Evolutionary conservation across 2,888 invertebrate species (phyloP), one percentile per base, ranked within the genome.

Genomic region (Linnaemya vulpina): DNA sequence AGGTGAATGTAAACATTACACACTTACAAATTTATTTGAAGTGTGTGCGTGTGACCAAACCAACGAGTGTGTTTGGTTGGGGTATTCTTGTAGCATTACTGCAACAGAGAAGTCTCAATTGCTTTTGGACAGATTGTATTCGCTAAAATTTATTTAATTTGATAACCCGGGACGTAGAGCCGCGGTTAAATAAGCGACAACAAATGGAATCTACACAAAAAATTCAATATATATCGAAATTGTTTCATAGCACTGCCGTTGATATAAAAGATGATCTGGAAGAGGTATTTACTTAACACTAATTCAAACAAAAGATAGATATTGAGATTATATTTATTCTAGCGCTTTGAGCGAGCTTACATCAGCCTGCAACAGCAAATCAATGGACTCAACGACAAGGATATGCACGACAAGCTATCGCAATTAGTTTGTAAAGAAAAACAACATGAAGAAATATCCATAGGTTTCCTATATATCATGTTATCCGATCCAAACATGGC

Each of bases 301-400:
- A 15, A 60, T 25, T 43, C 4, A 58, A 65, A 63, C 7, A 13
- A 11, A n/a, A 11, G 2, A 51, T 15, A n/a, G 15, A n/a, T 17
- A 11, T 70, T 49, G 0, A 43, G 62, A 30, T 4, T 22, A 46
- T 51, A 3, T 53, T 62, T 35, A 49, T 55, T 49, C 55, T 73
- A 98, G 98, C 97, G 97, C 94, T 96, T 97, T 91, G 98, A 98
- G 92, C 95, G 96, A 91, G 96, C 96, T 89, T 96, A 96, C 93
- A 94, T 94, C 89, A 95, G 94, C 90, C 94, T 98, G 87, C 96
- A 96, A 92, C 95, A 94, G 89, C 93, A 97, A 89, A 96, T 96
- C 83, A 94, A 95, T 87, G 97, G 97, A 88, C 94, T 97, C 89
- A 97, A 97, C 89, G 98, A 98, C 90, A 97, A 98, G 91, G 98